A percentile compares a stretch with the other conserved stretches of the same genome.
Conservation (phyloP, 2,113 vertebrate species). For the Gobiocypris rarus region DNA sequence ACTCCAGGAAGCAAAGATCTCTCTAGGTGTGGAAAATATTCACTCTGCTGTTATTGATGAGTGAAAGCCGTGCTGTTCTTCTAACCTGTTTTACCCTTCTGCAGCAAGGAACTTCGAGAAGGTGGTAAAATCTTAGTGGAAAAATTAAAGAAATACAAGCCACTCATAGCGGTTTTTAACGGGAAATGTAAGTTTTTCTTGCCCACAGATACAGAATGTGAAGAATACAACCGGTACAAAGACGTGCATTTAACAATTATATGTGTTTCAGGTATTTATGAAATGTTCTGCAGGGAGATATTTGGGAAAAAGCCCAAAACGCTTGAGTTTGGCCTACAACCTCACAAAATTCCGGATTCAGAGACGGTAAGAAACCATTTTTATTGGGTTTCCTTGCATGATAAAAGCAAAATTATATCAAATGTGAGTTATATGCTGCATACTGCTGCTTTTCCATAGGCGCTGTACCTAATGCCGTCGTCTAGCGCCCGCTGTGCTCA, state of each 20-base stretch:
- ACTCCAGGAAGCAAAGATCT: conserved; percentile 98
- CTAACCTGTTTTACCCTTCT: conserved; percentile 46
- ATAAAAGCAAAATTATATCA: neutral
- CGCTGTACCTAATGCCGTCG: conserved; percentile 96
- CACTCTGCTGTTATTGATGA: neutral
- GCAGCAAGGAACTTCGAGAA: conserved; percentile 97
- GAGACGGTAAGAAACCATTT: conserved; percentile 85
- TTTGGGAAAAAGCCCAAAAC: conserved; percentile 93
- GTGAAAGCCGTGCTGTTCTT: neutral
- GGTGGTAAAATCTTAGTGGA: conserved; percentile 94
- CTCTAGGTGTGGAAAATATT: conserved; percentile 76
- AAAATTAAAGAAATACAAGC: conserved; percentile 93
- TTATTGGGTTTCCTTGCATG: neutral
- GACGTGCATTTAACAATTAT: neutral
- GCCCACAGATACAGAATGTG: neutral
- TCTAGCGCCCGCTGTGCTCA: conserved; percentile 97
- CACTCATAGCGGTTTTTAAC: conserved; percentile 97
- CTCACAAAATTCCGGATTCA: conserved; percentile 88
- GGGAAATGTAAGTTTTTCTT: conserved; percentile 90
- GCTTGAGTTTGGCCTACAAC: conserved; percentile 77
- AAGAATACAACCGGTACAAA: neutral
- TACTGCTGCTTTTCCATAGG: conserved; percentile 69
- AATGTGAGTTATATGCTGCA: neutral
- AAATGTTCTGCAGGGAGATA: conserved; percentile 98
- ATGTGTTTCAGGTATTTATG: conserved; percentile 88